A percentile compares a stretch with the other conserved stretches of the same genome.
phyloP scores from a whole-genome alignment of 2,113 vertebrate species.

The Esox niger region DNA sequence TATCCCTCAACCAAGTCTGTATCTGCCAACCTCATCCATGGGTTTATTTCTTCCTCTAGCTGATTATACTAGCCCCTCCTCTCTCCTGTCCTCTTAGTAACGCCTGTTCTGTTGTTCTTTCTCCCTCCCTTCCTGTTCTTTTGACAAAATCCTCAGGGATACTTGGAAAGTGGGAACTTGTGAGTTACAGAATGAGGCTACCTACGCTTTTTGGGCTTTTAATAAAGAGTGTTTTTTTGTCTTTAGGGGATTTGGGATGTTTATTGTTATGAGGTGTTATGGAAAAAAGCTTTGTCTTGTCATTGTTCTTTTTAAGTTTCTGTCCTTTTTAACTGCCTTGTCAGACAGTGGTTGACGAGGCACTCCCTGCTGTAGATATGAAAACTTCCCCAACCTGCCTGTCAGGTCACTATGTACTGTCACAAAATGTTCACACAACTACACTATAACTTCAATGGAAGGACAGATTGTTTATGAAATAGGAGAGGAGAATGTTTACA shows the following conservation, averaged over 20 bases:
- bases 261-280: no score
- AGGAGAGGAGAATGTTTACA: not conserved
- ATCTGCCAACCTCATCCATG: no score
- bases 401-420: conserved; percentile 2
- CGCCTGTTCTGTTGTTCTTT: conserved; percentile 24
- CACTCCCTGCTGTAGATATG: not conserved
- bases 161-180: not conserved
- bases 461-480: not conserved
- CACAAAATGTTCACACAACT: not conserved
- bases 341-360: not conserved
- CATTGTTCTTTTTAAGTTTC: not conserved
- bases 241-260: no score
- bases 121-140: conserved; percentile 5
- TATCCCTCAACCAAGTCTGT: not conserved
- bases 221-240: no score
- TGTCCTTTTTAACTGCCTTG: not conserved
- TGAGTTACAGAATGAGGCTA: not conserved
- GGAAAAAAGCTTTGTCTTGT: no score
- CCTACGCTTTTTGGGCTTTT: no score
- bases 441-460: not conserved
- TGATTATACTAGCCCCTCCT: conserved; percentile 5
- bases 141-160: not conserved
- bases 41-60: not conserved
- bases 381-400: not conserved
- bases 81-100: not conserved